Evolutionary conservation across 2,888 invertebrate species (phyloP).

Genomic region (Pristionchus fissidentatus): DNA sequence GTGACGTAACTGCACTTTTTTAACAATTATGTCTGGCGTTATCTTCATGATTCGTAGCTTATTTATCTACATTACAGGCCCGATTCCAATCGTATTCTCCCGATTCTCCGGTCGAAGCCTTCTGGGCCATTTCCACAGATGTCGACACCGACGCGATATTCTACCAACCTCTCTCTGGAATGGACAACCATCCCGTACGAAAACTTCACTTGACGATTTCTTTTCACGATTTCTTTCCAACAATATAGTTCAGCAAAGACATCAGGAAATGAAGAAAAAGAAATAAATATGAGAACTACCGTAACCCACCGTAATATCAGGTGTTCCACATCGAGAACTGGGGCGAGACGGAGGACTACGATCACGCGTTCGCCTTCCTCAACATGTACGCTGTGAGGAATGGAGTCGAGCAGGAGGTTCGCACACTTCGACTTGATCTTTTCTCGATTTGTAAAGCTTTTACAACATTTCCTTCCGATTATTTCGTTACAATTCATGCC

Average conservation of each 20-base stretch:
- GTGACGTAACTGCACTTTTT: no score
- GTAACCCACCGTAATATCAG: not conserved
- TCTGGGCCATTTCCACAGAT: conserved; percentile 42
- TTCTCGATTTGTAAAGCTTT: no score
- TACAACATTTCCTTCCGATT: no score
- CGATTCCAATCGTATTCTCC: not conserved
- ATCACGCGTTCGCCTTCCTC: conserved; percentile 54
- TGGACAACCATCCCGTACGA: conserved; percentile 44
- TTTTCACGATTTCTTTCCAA: no score
- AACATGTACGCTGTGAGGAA: conserved; percentile 61
- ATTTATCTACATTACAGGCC: conserved; percentile 2
- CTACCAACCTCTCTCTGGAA: not conserved
- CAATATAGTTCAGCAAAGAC: no score
- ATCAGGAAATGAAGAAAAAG: no score
- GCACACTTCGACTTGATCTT: no score
- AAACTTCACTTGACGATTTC: no score
- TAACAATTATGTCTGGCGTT: no score
- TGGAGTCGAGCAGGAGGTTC: conserved; percentile 56
- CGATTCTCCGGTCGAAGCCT: conserved; percentile 12
- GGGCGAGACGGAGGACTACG: conserved; percentile 23
- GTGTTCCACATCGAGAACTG: conserved; percentile 52
- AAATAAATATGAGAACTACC: not conserved
- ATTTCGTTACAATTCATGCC: not conserved
- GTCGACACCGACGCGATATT: conserved; percentile 54
- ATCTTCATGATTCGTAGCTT: no score